A percentile compares a stretch with the other conserved stretches of the same genome.
phyloP scores from a whole-genome alignment of 2,113 vertebrate genomes.

The Alethe diademata region DNA sequence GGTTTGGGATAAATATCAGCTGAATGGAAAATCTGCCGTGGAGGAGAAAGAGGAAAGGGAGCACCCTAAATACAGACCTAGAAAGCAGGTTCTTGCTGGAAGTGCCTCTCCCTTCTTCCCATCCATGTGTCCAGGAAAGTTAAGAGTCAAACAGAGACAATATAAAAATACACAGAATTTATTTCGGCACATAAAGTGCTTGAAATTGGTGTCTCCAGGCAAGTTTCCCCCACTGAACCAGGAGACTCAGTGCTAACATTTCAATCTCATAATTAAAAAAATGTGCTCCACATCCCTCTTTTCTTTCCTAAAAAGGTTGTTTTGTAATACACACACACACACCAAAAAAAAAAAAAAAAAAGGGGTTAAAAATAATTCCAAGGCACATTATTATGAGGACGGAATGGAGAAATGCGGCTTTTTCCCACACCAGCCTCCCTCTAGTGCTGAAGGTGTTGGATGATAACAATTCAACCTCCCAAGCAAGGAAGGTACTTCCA shows the following conservation, averaged over 20 bases:
- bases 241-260: not conserved
- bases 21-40: not conserved
- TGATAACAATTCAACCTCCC: not conserved
- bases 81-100: not conserved
- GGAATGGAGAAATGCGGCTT: not conserved
- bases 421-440: not conserved
- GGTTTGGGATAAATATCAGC: not conserved
- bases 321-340: not conserved
- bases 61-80: not conserved
- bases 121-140: not conserved
- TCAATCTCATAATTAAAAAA: not conserved
- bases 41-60: not conserved
- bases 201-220: not conserved
- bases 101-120: not conserved
- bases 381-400: not conserved
- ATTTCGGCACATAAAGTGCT: not conserved
- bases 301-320: not conserved
- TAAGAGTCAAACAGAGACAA: not conserved
- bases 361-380: not conserved
- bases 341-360: not conserved
- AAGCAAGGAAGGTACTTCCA: not conserved
- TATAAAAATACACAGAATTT: not conserved
- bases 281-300: not conserved
- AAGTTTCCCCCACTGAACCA: not conserved
- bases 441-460: not conserved